A percentile compares a stretch with the other conserved stretches of the same genome.
Conservation (phyloP, 2,797 vertebrate species). For the Paedocypris micromegethes region DNA sequence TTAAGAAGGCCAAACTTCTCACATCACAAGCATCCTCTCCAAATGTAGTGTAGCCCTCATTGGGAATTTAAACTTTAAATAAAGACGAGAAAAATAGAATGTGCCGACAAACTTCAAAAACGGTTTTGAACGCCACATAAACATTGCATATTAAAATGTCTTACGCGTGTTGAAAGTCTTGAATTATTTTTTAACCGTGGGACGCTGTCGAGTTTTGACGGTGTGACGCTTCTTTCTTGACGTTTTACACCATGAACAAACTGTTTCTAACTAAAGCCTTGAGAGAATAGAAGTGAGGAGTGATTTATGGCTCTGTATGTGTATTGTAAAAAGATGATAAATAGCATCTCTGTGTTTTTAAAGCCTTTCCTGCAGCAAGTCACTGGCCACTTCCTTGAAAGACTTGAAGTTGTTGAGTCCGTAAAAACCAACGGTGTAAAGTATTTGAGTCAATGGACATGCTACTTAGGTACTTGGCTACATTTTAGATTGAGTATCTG, state of each 20-base stretch:
- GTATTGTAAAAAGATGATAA: constrained; percentile 11
- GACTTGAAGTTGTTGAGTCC: too few relatives aligned
- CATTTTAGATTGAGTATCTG: too few relatives aligned
- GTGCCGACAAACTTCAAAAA: too few relatives aligned
- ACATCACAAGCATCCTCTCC: background rate
- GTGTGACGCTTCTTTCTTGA: background rate
- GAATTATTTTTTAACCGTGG: background rate
- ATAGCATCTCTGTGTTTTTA: background rate
- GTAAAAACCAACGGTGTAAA: too few relatives aligned
- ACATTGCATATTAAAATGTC: too few relatives aligned
- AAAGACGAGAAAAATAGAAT: background rate
- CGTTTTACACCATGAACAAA: constrained; percentile 9
- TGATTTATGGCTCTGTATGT: constrained; percentile 2
- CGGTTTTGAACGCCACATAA: too few relatives aligned
- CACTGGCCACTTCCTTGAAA: background rate
- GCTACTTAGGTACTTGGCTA: too few relatives aligned
- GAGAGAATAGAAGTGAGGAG: background rate
- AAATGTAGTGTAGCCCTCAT: too few relatives aligned
- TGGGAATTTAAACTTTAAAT: background rate
- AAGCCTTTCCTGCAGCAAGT: constrained; percentile 24
- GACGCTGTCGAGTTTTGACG: background rate
- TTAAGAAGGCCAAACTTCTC: background rate
- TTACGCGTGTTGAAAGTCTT: background rate
- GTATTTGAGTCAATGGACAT: too few relatives aligned
- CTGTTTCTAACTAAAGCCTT: constrained; percentile 3